These are phyloP conservation scores for Phodopus roborovskii DNA, from an alignment of 2,113 vertebrate species.

Conservation along the genomic window DNA sequence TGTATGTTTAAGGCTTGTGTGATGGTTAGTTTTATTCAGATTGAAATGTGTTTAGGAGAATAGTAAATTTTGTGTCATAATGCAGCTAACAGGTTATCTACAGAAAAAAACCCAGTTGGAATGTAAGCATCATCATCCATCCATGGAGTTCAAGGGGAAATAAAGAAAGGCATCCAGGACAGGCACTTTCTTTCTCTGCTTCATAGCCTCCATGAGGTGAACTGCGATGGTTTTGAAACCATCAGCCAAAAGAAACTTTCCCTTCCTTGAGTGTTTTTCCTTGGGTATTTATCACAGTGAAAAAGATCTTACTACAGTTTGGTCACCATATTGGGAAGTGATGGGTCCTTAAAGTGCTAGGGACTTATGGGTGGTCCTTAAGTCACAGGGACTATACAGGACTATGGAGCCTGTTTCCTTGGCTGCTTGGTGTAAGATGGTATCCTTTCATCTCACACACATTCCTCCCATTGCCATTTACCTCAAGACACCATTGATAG, in stretches of 20 bases:
- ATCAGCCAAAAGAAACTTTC: not conserved
- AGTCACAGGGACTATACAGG: no score
- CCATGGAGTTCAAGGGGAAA: not conserved
- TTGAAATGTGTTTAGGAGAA: not conserved
- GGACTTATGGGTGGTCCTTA: not conserved
- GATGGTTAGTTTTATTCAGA: not conserved
- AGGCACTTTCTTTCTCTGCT: not conserved
- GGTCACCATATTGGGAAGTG: no score
- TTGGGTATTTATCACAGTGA: not conserved
- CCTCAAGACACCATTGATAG: not conserved
- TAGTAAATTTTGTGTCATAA: not conserved
- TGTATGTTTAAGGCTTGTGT: not conserved
- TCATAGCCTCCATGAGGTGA: not conserved
- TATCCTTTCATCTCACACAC: no score
- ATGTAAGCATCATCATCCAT: not conserved
- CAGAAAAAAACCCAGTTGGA: not conserved
- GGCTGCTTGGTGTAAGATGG: not conserved
- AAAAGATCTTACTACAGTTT: not conserved
- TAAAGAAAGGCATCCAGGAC: not conserved
- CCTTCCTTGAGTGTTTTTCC: not conserved
- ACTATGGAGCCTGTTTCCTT: not conserved
- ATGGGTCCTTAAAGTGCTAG: not conserved
- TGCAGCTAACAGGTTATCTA: not conserved
- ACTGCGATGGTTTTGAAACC: not conserved
- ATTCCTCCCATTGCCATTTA: not conserved